Evolutionary conservation across 1,140 invertebrate species (phyloP).

Genomic region (fruit fly (Drosophila melanogaster)): DNA sequence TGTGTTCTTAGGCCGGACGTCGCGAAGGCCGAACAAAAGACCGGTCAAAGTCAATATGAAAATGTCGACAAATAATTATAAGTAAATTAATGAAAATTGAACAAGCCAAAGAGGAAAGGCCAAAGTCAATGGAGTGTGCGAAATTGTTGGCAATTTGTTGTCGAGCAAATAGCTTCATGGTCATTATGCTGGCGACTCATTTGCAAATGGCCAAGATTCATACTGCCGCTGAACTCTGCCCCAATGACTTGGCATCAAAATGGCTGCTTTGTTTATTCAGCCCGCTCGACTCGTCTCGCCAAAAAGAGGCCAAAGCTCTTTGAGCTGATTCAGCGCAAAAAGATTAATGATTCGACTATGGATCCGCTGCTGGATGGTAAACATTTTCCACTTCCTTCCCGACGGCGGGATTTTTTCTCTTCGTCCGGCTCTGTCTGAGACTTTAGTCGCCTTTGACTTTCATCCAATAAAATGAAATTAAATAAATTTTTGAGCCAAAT

Average conservation of each 20-base stretch:
- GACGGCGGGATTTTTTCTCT: slow-evolving; percentile 9
- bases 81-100: slow-evolving; percentile 72
- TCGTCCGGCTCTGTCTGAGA: slow-evolving; percentile 48
- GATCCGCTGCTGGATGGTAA: slow-evolving; percentile 48
- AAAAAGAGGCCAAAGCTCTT: slow-evolving; percentile 41
- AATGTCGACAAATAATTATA: slow-evolving; percentile 73
- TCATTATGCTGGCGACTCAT: slow-evolving; percentile 69
- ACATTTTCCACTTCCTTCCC: slow-evolving; percentile 42
- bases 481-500: slow-evolving; percentile 81
- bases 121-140: slow-evolving; percentile 42
- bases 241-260: slow-evolving; percentile 71
- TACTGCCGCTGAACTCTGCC: slow-evolving; percentile 23
- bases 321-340: slow-evolving; percentile 78
- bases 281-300: slow-evolving; percentile 6
- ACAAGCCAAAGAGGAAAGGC: slow-evolving; percentile 35
- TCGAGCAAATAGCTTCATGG: slow-evolving; percentile 63
- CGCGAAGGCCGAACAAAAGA: not conserved
- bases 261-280: slow-evolving; percentile 55
- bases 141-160: slow-evolving; percentile 64
- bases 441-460: slow-evolving; percentile 64
- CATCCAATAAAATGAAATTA: slow-evolving; percentile 77
- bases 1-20: slow-evolving; percentile 39
- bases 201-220: slow-evolving; percentile 68
- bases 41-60: slow-evolving; percentile 50
- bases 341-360: slow-evolving; percentile 76